A percentile compares a stretch with the other conserved stretches of the same genome.
Evolutionary conservation across 2,113 vertebrate species (phyloP).

Genomic region (Psammodynastes pulverulentus): DNA sequence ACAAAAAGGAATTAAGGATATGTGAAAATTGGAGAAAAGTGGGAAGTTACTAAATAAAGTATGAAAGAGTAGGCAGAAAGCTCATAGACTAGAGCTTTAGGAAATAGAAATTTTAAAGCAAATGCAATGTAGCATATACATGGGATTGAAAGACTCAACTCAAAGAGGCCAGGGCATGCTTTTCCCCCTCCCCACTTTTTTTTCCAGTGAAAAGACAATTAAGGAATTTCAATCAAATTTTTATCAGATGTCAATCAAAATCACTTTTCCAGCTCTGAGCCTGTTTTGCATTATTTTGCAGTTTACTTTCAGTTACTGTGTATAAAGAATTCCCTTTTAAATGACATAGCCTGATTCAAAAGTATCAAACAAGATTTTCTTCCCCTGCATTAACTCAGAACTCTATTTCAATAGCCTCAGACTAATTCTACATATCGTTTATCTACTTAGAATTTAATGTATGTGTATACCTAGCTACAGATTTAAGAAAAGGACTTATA

Average conservation of each 20-base stretch:
- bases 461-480: not conserved
- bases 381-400: not conserved
- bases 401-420: not conserved
- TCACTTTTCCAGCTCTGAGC: not conserved
- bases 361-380: not conserved
- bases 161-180: not conserved
- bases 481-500: not conserved
- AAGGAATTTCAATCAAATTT: not conserved
- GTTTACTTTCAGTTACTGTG: not conserved
- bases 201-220: not conserved
- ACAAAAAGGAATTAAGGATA: not conserved
- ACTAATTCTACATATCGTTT: not conserved
- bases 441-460: not conserved
- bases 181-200: not conserved
- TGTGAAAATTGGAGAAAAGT: not conserved
- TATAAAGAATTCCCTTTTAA: not conserved
- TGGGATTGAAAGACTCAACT: not conserved
- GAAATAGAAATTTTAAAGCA: not conserved
- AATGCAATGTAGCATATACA: not conserved
- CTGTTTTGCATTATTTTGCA: not conserved
- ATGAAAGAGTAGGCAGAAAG: not conserved
- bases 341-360: not conserved
- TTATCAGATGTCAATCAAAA: not conserved
- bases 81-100: not conserved
- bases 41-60: not conserved